Percentiles rank a stretch among this genome's conserved stretches.
Conservation (phyloP, 2,797 vertebrate genomes). For the Simalia tracyae region DNA sequence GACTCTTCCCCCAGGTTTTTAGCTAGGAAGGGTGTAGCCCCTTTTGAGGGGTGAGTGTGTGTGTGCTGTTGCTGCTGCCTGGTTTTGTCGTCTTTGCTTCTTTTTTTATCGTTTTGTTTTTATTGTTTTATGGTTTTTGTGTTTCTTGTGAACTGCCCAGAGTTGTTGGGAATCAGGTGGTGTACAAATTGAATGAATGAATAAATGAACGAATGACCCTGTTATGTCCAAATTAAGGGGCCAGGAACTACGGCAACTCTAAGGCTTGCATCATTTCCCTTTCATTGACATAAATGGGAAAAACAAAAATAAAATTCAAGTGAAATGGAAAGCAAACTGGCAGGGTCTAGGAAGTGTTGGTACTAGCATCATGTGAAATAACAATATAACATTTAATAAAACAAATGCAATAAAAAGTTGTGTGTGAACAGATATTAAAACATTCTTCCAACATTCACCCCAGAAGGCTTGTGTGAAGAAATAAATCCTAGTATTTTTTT, state of each 20-base stretch:
- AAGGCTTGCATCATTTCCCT: not conserved
- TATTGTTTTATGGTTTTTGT: not conserved
- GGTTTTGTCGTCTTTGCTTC: not conserved
- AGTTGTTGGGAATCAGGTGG: not conserved
- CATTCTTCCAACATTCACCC: not conserved
- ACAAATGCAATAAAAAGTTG: not conserved
- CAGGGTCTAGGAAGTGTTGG: not conserved
- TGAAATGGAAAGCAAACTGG: not conserved
- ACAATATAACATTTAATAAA: not conserved
- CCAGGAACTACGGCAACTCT: not conserved
- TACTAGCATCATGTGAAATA: not conserved
- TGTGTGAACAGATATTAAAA: not conserved
- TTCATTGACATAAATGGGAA: not conserved
- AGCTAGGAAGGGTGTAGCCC: not conserved
- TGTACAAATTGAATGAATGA: not conserved
- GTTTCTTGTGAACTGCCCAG: not conserved
- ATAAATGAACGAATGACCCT: not conserved
- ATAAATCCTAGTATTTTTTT: not conserved
- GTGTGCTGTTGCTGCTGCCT: not conserved
- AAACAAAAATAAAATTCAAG: not conserved
- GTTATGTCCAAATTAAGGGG: not conserved
- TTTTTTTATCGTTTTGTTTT: not conserved
- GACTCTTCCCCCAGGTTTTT: not conserved
- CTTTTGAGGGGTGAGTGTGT: not conserved
- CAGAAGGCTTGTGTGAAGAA: not conserved